Evolutionary conservation across 1,140 invertebrate species (phyloP), one percentile per base, ranked within the genome.

Genomic region (Zaprionus inermis): DNA sequence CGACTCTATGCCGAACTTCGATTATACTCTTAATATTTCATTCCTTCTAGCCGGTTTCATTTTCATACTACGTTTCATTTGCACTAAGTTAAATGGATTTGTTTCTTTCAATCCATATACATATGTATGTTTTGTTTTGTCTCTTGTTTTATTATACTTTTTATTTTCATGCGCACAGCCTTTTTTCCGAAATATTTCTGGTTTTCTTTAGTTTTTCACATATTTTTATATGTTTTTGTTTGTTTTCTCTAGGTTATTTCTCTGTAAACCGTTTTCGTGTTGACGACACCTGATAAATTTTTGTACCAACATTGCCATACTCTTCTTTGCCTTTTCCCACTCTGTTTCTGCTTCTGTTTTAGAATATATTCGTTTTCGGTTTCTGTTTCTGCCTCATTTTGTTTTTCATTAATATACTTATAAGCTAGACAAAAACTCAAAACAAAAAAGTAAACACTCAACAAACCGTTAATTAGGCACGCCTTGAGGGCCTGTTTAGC

Each of bases 201-300:
- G 57, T 52, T 73, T 68, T 24, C 52, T 69, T 56, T 41, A 30
- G 38, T 64, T 18, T 22, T 55, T 55, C 12, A 54, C 34, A 58
- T 59, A 18, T 63, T 30, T 28, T 11, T 36, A 24, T 38, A 28
- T 64, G 24, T 46, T 57, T 78, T 52, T 63, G 12, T 38, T 55
- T 72, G 28, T 46, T 41, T 41, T 24, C 9, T 34, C 68, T 41
- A 12, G 51, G 46, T 52, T 59, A 46, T 52, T 58, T 24, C 28
- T 63, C 68, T 81, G 36, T 75, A 78, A 81, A 75, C 74, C 79
- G 18, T 72, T 14, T 66, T 79, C 52, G 52, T 61, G 73, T 54
- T 81, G 78, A 86, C 69, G 61, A 70, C 76, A 85, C 83, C 83
- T 88, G 83, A 88, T 88, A 77, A 88, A 74, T 79, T 77, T 88